phyloP scores from a whole-genome alignment of 1,140 invertebrate genomes.

The Saccostrea cuccullata region DNA sequence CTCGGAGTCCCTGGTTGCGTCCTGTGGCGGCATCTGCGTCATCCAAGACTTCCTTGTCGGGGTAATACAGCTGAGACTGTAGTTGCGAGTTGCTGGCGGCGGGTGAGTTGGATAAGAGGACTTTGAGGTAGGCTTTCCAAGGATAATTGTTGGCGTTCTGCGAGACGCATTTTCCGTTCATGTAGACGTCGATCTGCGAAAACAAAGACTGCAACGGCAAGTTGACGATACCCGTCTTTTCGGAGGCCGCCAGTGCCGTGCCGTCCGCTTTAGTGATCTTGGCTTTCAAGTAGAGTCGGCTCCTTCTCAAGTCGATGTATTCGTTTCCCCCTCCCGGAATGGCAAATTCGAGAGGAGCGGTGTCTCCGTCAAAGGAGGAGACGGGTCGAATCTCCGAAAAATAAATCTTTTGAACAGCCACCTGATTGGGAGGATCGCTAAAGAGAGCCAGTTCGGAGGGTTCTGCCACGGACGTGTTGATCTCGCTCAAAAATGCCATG shows the following conservation, averaged over 20 bases:
- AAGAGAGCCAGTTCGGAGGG: conserved; percentile 45
- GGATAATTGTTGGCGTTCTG: conserved; percentile 47
- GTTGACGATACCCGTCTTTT: conserved; percentile 48
- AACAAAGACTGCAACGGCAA: conserved; percentile 39
- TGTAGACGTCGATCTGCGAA: conserved; percentile 47
- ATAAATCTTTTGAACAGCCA: conserved; percentile 44
- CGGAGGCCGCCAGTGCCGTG: not conserved
- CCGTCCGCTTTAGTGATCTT: conserved; percentile 43
- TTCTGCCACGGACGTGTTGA: conserved; percentile 28
- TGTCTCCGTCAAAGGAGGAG: conserved; percentile 34
- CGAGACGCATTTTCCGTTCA: conserved; percentile 46
- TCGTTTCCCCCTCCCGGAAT: conserved; percentile 26
- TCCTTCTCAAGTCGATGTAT: conserved; percentile 45
- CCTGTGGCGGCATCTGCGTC: not conserved
- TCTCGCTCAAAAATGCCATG: conserved; percentile 44
- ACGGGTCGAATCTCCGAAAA: conserved; percentile 41
- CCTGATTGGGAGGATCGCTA: not conserved
- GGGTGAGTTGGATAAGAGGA: conserved; percentile 36
- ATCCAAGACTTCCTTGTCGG: not conserved
- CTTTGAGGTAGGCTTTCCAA: conserved; percentile 45
- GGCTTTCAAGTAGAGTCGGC: conserved; percentile 38
- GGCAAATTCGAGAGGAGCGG: conserved; percentile 48
- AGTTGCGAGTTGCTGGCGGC: conserved; percentile 20
- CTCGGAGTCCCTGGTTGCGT: not conserved
- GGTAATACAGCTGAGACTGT: conserved; percentile 20